A percentile compares a stretch with the other conserved stretches of the same genome.
Conservation (phyloP, 2,797 vertebrate species). For the Silurus aristotelis region DNA sequence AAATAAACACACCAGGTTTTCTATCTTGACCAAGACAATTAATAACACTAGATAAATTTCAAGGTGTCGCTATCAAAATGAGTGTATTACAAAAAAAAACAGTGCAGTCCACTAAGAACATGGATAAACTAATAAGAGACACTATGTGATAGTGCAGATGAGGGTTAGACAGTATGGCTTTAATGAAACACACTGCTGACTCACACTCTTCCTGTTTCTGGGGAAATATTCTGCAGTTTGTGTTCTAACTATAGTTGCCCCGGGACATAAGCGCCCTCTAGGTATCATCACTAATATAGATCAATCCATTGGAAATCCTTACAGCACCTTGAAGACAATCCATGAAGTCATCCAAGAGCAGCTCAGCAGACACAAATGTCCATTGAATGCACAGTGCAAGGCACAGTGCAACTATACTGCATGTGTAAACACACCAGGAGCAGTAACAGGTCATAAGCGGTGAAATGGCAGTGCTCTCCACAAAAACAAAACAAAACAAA, state of each 20-base stretch:
- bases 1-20: neutral
- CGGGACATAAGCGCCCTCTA: neutral
- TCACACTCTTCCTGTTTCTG: slow-evolving; percentile 11
- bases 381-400: slow-evolving; percentile 66
- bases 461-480: slow-evolving; percentile 38
- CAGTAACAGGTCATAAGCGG: slow-evolving; percentile 48
- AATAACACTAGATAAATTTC: slow-evolving; percentile 1
- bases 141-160: slow-evolving; percentile 19
- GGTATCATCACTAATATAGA: neutral
- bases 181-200: slow-evolving; percentile 11
- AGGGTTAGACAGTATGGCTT: slow-evolving; percentile 6
- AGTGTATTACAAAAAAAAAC: slow-evolving; percentile 14
- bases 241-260: neutral
- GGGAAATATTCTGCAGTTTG: neutral
- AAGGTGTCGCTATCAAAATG: neutral
- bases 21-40: neutral
- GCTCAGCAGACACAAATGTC: slow-evolving; percentile 31
- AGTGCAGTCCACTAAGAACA: slow-evolving; percentile 32
- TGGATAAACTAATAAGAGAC: slow-evolving; percentile 14
- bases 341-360: slow-evolving; percentile 23
- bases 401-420: slow-evolving; percentile 64
- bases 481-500: slow-evolving; percentile 1
- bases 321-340: neutral
- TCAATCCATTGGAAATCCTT: neutral
- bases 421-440: slow-evolving; percentile 69